These are phyloP conservation scores for Notodonta dromedarius DNA, from an alignment of 2,888 invertebrate genomes.

Conservation along the genomic window DNA sequence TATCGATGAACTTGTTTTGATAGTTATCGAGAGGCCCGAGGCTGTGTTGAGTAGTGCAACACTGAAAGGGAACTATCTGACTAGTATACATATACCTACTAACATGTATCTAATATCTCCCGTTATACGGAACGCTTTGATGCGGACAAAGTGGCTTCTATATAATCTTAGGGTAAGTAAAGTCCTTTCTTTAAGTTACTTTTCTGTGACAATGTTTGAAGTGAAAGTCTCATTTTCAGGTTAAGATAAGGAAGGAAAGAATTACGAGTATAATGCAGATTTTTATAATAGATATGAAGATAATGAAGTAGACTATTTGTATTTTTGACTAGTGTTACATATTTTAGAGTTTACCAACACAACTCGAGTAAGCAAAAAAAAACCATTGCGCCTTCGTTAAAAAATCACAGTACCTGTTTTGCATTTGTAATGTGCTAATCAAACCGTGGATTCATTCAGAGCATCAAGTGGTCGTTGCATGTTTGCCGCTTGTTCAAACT, in stretches of 20 bases:
- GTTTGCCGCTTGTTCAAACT: not conserved
- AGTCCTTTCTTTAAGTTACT: not conserved
- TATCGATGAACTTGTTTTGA: constrained; percentile 17
- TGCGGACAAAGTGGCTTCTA: constrained; percentile 20
- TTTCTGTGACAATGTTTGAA: constrained; percentile 8
- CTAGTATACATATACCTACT: constrained; percentile 29
- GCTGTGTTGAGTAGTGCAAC: constrained; percentile 43
- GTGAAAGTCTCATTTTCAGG: not conserved
- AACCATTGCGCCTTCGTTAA: too few species aligned
- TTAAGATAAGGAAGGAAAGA: not conserved
- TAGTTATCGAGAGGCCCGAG: constrained; percentile 37
- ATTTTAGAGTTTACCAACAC: too few species aligned
- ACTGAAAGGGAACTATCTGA: constrained; percentile 33
- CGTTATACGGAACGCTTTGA: constrained; percentile 26
- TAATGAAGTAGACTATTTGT: not conserved
- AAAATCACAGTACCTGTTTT: too few species aligned
- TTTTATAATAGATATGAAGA: not conserved
- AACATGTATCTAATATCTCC: constrained; percentile 1
- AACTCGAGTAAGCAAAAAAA: too few species aligned
- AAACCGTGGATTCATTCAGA: not conserved
- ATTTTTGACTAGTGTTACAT: not conserved
- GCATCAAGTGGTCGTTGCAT: not conserved
- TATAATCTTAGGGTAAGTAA: not conserved
- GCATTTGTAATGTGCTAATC: not conserved
- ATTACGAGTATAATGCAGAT: not conserved